phyloP scores from a whole-genome alignment of 2,113 vertebrate genomes.

The Oxygymnocypris stewartii region DNA sequence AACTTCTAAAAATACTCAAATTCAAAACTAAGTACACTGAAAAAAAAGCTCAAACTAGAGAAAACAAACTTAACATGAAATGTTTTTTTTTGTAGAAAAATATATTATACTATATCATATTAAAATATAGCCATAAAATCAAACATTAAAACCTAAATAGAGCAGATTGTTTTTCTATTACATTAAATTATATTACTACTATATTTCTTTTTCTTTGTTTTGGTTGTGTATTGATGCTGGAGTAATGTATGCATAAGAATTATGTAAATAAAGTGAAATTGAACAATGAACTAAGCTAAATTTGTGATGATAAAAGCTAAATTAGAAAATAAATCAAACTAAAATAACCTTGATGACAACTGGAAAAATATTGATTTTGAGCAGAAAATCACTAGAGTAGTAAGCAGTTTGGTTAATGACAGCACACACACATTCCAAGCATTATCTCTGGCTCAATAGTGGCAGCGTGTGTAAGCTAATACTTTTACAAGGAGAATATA shows the following conservation, averaged over 20 bases:
- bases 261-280: not conserved
- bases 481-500: not conserved
- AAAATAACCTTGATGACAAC: not conserved
- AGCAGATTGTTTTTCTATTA: not conserved
- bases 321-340: not conserved
- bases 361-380: not conserved
- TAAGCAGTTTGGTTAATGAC: conserved; percentile 51
- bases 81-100: not conserved
- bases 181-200: no score
- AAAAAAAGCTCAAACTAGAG: no score
- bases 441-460: not conserved
- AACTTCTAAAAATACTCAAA: no score
- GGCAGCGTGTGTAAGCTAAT: not conserved
- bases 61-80: no score
- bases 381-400: conserved; percentile 40
- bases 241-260: not conserved
- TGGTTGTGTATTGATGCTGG: not conserved
- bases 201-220: not conserved
- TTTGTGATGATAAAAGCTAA: not conserved
- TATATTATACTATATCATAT: not conserved
- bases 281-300: not conserved
- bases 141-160: not conserved
- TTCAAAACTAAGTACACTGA: no score
- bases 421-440: conserved; percentile 28
- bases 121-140: not conserved